phyloP scores from a whole-genome alignment of 1,140 invertebrate genomes.

The Diabrotica virgifera region DNA sequence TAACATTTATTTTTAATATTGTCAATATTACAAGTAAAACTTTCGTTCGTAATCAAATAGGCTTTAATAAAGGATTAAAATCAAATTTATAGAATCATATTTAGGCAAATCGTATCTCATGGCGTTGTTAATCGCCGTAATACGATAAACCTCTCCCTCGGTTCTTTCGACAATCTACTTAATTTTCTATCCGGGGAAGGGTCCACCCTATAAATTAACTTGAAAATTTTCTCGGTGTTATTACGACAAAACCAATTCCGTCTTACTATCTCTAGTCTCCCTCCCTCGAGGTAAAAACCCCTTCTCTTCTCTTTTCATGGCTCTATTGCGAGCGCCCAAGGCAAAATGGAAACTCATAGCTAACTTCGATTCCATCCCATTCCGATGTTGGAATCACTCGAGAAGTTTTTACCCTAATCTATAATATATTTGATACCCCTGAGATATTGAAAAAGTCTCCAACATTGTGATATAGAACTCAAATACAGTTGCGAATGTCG shows the following conservation, averaged over 20 bases:
- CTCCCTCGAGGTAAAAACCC: not conserved
- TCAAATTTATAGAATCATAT: no score
- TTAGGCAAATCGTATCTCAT: no score
- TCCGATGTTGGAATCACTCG: conserved; percentile 30
- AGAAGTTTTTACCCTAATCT: conserved; percentile 35
- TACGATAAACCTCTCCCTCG: no score
- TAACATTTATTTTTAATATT: no score
- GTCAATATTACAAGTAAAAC: no score
- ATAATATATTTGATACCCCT: conserved; percentile 41
- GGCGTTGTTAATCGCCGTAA: no score
- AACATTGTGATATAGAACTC: conserved; percentile 25
- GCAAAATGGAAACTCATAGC: conserved; percentile 5
- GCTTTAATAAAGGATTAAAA: no score
- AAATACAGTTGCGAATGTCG: conserved; percentile 30
- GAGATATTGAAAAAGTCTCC: conserved; percentile 36
- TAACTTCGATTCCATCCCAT: conserved; percentile 5
- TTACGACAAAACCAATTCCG: conserved; percentile 1
- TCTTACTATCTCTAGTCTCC: conserved; percentile 2
- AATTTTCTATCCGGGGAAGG: not conserved
- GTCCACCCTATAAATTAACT: not conserved
- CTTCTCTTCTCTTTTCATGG: not conserved
- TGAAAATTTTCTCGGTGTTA: conserved; percentile 1
- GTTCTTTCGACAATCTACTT: not conserved
- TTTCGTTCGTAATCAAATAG: no score
- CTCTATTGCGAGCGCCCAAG: not conserved